Base-by-base conservation (phyloP, 1,140 invertebrate genomes). In the Pseudomyrmex flavicornis region DNA sequence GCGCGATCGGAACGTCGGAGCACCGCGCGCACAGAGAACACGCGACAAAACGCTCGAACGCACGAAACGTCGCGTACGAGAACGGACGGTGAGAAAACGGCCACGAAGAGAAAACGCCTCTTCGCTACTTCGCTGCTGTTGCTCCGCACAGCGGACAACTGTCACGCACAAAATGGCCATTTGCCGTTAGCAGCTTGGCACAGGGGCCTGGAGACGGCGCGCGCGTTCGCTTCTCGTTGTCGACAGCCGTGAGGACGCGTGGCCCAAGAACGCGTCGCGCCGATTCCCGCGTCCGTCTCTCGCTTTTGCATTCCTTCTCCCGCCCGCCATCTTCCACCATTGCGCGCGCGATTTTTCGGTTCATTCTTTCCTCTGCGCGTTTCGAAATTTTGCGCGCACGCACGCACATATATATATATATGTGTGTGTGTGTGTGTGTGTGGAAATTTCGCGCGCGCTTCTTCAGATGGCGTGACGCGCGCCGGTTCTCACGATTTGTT, bases 161-260 rank as follows among this genome's bases (percentile, higher is more conserved):
- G 94, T 94, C 93, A 94, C 92, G 90, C 93, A 94, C 93, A 94
- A 94, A 94, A 94, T 94, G 94, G 94, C 94, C 87, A 94, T 94
- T 92, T 91, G 93, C 93, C 94, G 94, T 94, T 94, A 93, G 91
- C 86, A 93, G 93, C 92, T 93, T 94, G 88, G 69, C 73, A 83
- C 73, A 77, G 74, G 88, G 61, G 84, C 89, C 93, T 88, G 77
- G 76, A 90, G 90, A 90, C 90, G 92, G 92, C 93, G 76, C 76
- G 76, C 62, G 70, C 54, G 68, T 85, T 62, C 68, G 35, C 54
- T 74, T 72, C 74, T 75, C 80, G 54, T 15, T 63, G 62, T 44
- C 61, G 56, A 17, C 69, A 73, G 76, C 74, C 48, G 20, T 26
- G 15, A 46, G 68, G 46, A 50, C 76, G 48, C 9, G 17, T 59